phyloP scores from a whole-genome alignment of 2,797 vertebrate species.

The Rachycentron canadum region DNA sequence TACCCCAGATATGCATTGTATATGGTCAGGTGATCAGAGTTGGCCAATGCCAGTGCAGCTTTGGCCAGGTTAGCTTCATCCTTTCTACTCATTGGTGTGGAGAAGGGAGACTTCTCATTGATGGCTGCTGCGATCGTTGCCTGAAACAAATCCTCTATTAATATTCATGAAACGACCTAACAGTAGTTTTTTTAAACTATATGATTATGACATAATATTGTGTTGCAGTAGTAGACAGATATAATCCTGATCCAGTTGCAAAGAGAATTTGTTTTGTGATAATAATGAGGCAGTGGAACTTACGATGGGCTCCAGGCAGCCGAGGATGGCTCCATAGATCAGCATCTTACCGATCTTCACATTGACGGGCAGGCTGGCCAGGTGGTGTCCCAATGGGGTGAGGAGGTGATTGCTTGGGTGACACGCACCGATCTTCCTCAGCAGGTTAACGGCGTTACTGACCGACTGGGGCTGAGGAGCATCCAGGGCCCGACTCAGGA shows the following conservation, averaged over 20 bases:
- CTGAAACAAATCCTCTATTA: slow-evolving; percentile 76
- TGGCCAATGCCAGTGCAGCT: slow-evolving; percentile 89
- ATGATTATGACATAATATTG: background rate
- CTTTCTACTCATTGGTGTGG: slow-evolving; percentile 94
- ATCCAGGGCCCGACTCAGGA: slow-evolving; percentile 92
- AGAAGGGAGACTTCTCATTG: slow-evolving; percentile 97
- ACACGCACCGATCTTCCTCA: slow-evolving; percentile 95
- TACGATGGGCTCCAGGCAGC: slow-evolving; percentile 95
- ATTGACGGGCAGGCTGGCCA: slow-evolving; percentile 94
- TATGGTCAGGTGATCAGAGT: slow-evolving; percentile 96
- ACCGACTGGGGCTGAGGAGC: slow-evolving; percentile 95
- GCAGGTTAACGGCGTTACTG: slow-evolving; percentile 92
- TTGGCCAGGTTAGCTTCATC: slow-evolving; percentile 97
- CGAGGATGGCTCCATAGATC: slow-evolving; percentile 96
- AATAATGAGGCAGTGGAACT: slow-evolving; percentile 57
- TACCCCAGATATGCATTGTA: slow-evolving; percentile 95
- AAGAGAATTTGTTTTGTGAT: background rate
- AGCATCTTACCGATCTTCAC: slow-evolving; percentile 99
- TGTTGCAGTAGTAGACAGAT: background rate
- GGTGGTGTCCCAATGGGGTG: slow-evolving; percentile 95
- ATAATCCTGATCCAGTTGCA: too few species aligned
- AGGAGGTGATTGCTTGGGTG: slow-evolving; percentile 86
- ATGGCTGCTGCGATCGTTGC: slow-evolving; percentile 97
- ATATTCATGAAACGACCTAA: background rate
- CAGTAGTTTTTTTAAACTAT: background rate